These are phyloP conservation scores for Ispidina lecontei DNA, from an alignment of 2,797 vertebrate species.

Conservation along the genomic window DNA sequence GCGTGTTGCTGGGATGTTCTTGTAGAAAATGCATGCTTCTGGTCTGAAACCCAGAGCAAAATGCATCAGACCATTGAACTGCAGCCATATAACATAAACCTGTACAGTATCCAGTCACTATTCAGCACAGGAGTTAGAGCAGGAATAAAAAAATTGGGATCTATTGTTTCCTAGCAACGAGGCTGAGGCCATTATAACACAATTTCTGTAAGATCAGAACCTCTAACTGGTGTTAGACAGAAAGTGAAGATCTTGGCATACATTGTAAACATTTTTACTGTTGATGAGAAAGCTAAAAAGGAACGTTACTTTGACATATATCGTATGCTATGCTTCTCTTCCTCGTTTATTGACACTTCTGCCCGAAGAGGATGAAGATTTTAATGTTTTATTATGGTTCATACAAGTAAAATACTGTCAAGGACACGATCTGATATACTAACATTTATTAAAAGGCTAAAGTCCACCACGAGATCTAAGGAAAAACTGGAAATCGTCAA, in stretches of 20 bases:
- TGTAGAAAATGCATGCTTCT: constrained; percentile 85
- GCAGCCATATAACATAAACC: constrained; percentile 82
- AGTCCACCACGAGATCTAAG: constrained; percentile 82
- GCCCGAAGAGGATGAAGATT: constrained; percentile 74
- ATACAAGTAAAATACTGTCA: constrained; percentile 82
- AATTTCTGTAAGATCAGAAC: constrained; percentile 81
- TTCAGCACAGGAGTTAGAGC: constrained; percentile 84
- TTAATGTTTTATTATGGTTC: constrained; percentile 78
- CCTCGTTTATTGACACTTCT: constrained; percentile 71
- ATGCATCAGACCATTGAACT: constrained; percentile 83
- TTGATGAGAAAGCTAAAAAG: constrained; percentile 78
- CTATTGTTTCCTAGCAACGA: constrained; percentile 83
- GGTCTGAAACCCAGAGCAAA: constrained; percentile 84
- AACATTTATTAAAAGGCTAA: constrained; percentile 84
- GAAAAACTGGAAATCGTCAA: constrained; percentile 79
- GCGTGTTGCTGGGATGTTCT: constrained; percentile 81
- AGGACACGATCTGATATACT: constrained; percentile 83
- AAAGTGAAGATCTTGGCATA: constrained; percentile 82
- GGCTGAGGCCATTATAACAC: constrained; percentile 80
- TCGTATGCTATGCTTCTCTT: constrained; percentile 69
- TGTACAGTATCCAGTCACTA: constrained; percentile 86
- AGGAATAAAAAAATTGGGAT: constrained; percentile 82
- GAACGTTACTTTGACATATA: constrained; percentile 74
- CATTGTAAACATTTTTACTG: constrained; percentile 82
- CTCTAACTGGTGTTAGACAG: constrained; percentile 79